Evolutionary conservation across 2,888 invertebrate genomes (phyloP).

Genomic region (Automeris io): DNA sequence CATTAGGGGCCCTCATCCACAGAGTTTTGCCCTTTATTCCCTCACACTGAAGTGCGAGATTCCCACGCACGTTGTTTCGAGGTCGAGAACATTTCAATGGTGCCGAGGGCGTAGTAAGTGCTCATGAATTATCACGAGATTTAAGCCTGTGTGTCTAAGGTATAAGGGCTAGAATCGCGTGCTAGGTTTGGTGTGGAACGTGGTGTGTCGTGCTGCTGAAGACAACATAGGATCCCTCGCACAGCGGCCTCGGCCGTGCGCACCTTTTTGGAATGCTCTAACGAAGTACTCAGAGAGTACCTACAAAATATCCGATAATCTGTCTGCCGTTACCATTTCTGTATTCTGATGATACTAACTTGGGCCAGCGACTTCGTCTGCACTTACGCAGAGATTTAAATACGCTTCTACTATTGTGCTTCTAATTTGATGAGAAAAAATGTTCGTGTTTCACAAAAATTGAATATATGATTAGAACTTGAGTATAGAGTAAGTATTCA

Average conservation of each 20-base stretch:
- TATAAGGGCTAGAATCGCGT: conserved; percentile 45
- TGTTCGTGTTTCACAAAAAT: too few species aligned
- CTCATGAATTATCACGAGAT: conserved; percentile 36
- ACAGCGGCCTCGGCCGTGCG: conserved; percentile 64
- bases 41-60: conserved; percentile 38
- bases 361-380: too few species aligned
- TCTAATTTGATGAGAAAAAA: too few species aligned
- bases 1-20: conserved; percentile 45
- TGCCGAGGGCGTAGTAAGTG: conserved; percentile 65
- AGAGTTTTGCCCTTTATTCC: conserved; percentile 30
- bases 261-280: conserved; percentile 48
- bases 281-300: conserved; percentile 27
- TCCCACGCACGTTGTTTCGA: conserved; percentile 42
- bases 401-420: too few species aligned
- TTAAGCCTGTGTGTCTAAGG: conserved; percentile 34
- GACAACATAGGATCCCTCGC: conserved; percentile 65
- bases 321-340: too few species aligned
- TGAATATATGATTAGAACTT: too few species aligned
- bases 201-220: conserved; percentile 60
- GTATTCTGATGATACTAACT: too few species aligned
- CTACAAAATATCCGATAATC: too few species aligned
- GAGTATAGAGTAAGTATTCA: too few species aligned
- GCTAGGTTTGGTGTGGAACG: conserved; percentile 36
- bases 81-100: conserved; percentile 66
- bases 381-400: too few species aligned